Evolutionary conservation across 2,888 invertebrate species (phyloP), one percentile per base, ranked within the genome.

Genomic region (Andrena fulva): DNA sequence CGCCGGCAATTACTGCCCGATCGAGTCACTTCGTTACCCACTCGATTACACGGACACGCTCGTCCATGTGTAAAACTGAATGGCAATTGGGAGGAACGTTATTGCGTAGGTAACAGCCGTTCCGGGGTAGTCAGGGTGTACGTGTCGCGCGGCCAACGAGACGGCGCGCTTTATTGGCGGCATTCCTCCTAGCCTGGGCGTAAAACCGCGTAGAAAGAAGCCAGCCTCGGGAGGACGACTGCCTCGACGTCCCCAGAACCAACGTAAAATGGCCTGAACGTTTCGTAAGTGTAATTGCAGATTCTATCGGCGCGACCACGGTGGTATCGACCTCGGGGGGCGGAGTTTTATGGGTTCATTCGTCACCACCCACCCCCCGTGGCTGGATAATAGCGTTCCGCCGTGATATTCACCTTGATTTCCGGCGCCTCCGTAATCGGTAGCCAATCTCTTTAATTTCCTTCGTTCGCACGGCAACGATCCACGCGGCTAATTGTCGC

Each of bases 331-430:
- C 62, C n/a, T 35, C 52, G 52, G 35, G 52, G 64, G 74, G 75
- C n/a, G 85, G 67, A 79, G 67, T 84, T 88, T 88, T 88, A 88
- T 88, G 87, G 85, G 82, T 85, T 88, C 84, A 87, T 88, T 87
- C 84, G 84, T 85, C 87, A 84, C 70, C 77, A 70, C 66, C 69
- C 68, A 35, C 42, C 16, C 35, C 80, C 48, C 33, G 60, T 31
- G 60, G 50, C 48, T n/a, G 33, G 54, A 60, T 62, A 80, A 33
- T 71, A 48, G 10, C 56, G 79, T 80, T 86, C 72, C 70, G 52
- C 69, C 75, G 77, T 71, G 82, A 82, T 87, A 80, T 80, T 80
- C 76, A 75, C 84, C 75, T 81, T 79, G 56, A 52, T 71, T 77
- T 74, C 74, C 76, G 77, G 31, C 66, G 62, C 31, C 56, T 31